A percentile compares a stretch with the other conserved stretches of the same genome.
phyloP scores from a whole-genome alignment of 2,888 invertebrate species.

The Xestia sexstrigata region DNA sequence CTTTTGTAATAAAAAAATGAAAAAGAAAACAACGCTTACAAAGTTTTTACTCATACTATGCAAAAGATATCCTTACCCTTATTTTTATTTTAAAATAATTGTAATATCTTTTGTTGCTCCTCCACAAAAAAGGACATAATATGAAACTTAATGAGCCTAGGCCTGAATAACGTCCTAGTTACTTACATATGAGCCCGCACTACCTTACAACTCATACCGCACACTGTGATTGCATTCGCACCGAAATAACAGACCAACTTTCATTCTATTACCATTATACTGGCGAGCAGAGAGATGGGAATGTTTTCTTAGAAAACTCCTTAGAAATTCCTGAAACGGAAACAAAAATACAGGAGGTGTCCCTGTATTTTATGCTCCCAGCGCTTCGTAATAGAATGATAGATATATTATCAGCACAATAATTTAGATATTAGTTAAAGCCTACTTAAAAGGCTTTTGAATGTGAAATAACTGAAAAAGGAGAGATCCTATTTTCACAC shows the following conservation, averaged over 20 bases:
- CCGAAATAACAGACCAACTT: slow-evolving; percentile 51
- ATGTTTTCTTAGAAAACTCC: neutral
- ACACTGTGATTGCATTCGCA: slow-evolving; percentile 60
- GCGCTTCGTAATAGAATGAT: slow-evolving; percentile 38
- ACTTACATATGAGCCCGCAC: slow-evolving; percentile 34
- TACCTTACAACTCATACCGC: slow-evolving; percentile 48
- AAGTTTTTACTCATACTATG: neutral
- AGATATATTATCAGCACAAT: slow-evolving; percentile 50
- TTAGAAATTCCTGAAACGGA: neutral
- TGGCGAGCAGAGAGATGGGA: slow-evolving; percentile 26
- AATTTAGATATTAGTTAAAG: neutral
- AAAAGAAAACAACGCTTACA: slow-evolving; percentile 1
- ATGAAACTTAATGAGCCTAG: slow-evolving; percentile 29
- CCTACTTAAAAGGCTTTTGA: neutral
- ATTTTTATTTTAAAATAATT: neutral
- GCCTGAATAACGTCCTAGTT: slow-evolving; percentile 28
- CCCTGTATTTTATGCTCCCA: slow-evolving; percentile 19
- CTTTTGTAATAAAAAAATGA: neutral
- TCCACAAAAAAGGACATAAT: neutral
- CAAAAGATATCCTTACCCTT: neutral
- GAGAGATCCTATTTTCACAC: neutral
- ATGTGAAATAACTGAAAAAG: neutral
- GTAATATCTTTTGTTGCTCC: slow-evolving; percentile 12
- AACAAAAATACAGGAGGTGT: neutral
- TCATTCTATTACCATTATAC: slow-evolving; percentile 50